Base-by-base conservation (phyloP, 2,888 invertebrate genomes). In the Eupsilia transversa region DNA sequence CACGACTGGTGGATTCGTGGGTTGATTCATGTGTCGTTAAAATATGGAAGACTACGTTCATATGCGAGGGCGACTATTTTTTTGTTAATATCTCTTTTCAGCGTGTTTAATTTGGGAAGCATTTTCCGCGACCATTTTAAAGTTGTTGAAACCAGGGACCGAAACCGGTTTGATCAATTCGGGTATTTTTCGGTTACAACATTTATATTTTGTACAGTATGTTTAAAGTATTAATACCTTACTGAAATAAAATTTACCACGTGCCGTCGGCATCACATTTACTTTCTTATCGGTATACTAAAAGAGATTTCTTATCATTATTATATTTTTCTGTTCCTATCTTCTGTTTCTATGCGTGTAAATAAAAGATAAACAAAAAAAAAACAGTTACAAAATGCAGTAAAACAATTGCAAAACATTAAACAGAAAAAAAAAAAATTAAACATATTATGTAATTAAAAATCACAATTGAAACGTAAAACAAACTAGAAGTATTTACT, bases 1-100 rank as follows among this genome's bases (percentile, higher is more conserved):
- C 49, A 33, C 23, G 64, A 60, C 30, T 35, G 30, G 66, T 67
- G 77, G 66, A 60, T 67, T 79, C 52, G 54, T 72, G 54, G 60
- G 57, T 57, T 57, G 61, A 79, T 59, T 65, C 38, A 46, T 52
- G 38, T 46, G 30, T 80, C 57, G 49, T 74, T 57, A 52, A 49
- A 56, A 72, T 41, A 14, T 49, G 5, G 17, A 35, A 63, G 33
- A 72, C 23, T 30, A 17, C n/a, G 3, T 33, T 41, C 23, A 43
- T 54, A 54, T n/a, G 38, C 14, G 30, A 43, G 2, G 70, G 43
- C n/a, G 20, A 27, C 6, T 14, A n/a, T 3, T 43, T 74, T 10
- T 64, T 41, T 49, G 49, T 23, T 49, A 9, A 23, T 49, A 9
- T 23, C 9, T 49, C 23, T 49, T 49, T 23, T 6, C 7, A 49